phyloP scores from a whole-genome alignment of 1,140 invertebrate species.

The Ooceraea biroi region DNA sequence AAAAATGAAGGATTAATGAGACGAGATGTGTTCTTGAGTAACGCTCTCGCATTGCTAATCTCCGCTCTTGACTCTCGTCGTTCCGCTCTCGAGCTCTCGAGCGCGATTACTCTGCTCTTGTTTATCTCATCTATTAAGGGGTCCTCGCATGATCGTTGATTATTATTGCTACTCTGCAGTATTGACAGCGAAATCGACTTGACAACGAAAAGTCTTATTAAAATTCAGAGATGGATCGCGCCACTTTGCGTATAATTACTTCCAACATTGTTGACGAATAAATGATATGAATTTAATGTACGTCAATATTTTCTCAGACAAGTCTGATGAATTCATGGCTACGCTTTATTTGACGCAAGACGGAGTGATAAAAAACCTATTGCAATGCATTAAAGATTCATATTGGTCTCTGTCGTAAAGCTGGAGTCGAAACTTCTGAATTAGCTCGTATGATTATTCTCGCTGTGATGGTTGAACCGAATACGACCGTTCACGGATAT shows the following conservation, averaged over 20 bases:
- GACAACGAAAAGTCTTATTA: not conserved
- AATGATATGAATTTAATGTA: not conserved
- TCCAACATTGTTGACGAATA: not conserved
- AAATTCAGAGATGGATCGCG: not conserved
- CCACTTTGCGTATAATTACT: too few species aligned
- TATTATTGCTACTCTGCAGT: slow-evolving; percentile 19
- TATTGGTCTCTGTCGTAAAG: too few species aligned
- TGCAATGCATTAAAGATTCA: not conserved
- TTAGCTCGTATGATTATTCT: slow-evolving; percentile 33
- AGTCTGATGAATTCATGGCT: not conserved
- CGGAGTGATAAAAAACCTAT: not conserved
- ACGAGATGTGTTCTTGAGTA: not conserved
- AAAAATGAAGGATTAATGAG: too few species aligned
- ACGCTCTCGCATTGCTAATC: slow-evolving; percentile 26
- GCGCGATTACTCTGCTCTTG: slow-evolving; percentile 27
- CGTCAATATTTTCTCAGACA: not conserved
- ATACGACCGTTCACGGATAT: too few species aligned
- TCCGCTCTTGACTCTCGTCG: not conserved
- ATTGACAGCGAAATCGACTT: not conserved
- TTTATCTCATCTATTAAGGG: slow-evolving; percentile 48
- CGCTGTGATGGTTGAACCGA: not conserved
- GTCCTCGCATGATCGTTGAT: slow-evolving; percentile 15
- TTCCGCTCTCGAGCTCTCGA: slow-evolving; percentile 27
- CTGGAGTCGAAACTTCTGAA: too few species aligned
- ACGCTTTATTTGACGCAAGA: not conserved